Evolutionary conservation across 2,797 vertebrate genomes (phyloP).

Genomic region (Arctocebus calabarensis): DNA sequence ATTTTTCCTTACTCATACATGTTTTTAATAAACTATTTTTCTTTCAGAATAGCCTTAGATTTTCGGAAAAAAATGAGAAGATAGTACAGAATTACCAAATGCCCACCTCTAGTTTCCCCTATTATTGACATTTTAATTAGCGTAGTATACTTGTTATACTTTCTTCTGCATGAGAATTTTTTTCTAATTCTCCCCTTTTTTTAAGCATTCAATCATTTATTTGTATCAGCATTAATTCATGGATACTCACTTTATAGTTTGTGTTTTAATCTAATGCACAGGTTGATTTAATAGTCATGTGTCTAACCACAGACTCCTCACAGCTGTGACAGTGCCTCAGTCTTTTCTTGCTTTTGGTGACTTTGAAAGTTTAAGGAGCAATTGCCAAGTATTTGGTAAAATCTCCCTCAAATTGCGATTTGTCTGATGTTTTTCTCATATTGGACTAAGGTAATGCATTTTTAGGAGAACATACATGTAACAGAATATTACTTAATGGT

Average conservation of each 20-base stretch:
- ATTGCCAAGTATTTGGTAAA: not conserved
- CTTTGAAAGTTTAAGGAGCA: not conserved
- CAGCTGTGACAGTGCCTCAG: not conserved
- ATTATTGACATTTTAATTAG: not conserved
- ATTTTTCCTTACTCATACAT: not conserved
- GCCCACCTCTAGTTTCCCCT: not conserved
- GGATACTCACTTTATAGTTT: too few relatives aligned
- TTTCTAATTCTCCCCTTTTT: too few relatives aligned
- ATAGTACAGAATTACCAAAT: not conserved
- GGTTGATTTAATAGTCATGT: not conserved
- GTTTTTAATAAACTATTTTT: not conserved
- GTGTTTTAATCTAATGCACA: not conserved
- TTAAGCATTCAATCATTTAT: too few relatives aligned
- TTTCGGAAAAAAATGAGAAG: not conserved
- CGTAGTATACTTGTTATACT: not conserved
- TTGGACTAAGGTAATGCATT: not conserved
- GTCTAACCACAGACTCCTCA: not conserved
- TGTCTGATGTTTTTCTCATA: not conserved
- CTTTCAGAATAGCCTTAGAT: not conserved
- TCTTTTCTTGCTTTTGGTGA: not conserved
- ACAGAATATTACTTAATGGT: too few relatives aligned
- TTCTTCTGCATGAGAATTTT: too few relatives aligned
- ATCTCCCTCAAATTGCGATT: not conserved
- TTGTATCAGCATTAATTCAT: too few relatives aligned
- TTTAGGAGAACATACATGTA: not conserved